These are phyloP conservation scores for Chydorus sphaericus DNA, from an alignment of 2,888 invertebrate genomes.

Conservation along the genomic window DNA sequence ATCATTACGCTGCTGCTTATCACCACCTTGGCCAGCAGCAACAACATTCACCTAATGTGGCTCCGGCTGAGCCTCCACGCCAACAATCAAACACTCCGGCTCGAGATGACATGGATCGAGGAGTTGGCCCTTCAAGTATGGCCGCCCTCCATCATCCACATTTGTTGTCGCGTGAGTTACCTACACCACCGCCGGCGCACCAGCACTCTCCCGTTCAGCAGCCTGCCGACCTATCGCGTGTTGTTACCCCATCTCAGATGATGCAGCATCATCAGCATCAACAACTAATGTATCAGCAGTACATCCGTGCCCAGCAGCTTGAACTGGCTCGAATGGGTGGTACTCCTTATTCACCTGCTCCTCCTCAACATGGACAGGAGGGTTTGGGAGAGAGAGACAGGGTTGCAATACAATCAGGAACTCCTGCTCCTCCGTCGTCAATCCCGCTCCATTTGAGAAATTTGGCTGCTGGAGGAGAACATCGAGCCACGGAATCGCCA, in stretches of 20 bases:
- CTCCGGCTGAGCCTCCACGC: neutral
- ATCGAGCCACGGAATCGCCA: constrained; percentile 48
- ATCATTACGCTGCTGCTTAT: neutral
- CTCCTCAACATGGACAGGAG: neutral
- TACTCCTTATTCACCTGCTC: constrained; percentile 2
- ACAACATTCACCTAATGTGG: constrained; percentile 15
- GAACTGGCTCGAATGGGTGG: neutral
- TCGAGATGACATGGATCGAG: neutral
- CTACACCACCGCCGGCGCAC: constrained; percentile 13
- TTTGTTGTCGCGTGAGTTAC: constrained; percentile 7
- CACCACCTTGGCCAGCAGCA: constrained; percentile 15
- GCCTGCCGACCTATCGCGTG: neutral
- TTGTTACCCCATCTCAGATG: constrained; percentile 1
- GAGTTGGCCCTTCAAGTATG: neutral
- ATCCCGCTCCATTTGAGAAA: constrained; percentile 9
- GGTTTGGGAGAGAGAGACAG: constrained; percentile 3
- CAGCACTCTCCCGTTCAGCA: constrained; percentile 8
- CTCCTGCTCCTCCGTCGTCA: too few species aligned
- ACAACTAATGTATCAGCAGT: constrained; percentile 8
- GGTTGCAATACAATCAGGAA: too few species aligned
- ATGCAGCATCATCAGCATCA: constrained; percentile 7
- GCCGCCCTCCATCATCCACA: neutral
- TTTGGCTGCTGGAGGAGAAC: constrained; percentile 6
- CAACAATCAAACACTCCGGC: neutral
- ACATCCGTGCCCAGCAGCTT: neutral